These are phyloP conservation scores for Cyanoramphus novaezelandiae DNA, from an alignment of 2,113 vertebrate genomes.

Conservation along the genomic window DNA sequence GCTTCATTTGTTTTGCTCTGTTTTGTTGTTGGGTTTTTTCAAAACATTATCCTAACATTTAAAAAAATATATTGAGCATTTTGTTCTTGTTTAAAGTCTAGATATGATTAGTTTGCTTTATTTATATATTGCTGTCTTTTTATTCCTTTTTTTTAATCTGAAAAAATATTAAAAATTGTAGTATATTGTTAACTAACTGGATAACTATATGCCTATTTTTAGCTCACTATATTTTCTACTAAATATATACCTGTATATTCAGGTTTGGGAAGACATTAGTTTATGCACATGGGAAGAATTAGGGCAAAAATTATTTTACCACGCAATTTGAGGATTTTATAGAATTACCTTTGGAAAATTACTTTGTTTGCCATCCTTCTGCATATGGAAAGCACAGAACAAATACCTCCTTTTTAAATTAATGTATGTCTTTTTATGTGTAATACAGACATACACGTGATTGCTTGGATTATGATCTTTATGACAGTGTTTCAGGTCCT, in stretches of 20 bases:
- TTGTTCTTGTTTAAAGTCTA: background rate
- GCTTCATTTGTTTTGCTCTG: background rate
- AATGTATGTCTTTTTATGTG: background rate
- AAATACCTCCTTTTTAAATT: background rate
- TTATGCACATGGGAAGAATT: background rate
- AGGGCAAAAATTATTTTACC: background rate
- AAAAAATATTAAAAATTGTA: background rate
- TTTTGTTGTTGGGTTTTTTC: background rate
- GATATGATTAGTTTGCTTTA: background rate
- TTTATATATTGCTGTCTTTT: background rate
- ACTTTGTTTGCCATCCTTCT: background rate
- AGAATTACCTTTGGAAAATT: background rate
- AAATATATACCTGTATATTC: background rate
- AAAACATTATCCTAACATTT: background rate
- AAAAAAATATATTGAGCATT: background rate
- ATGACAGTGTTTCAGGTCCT: background rate
- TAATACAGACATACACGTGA: background rate
- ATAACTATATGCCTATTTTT: background rate
- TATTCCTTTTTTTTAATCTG: background rate
- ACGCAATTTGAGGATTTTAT: background rate
- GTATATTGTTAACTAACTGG: background rate
- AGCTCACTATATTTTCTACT: background rate
- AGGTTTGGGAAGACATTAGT: background rate
- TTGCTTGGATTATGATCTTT: background rate
- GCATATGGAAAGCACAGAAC: background rate